Evolutionary conservation across 2,113 vertebrate genomes (phyloP), one percentile per base, ranked within the genome.

Genomic region (Xenopus laevis): DNA sequence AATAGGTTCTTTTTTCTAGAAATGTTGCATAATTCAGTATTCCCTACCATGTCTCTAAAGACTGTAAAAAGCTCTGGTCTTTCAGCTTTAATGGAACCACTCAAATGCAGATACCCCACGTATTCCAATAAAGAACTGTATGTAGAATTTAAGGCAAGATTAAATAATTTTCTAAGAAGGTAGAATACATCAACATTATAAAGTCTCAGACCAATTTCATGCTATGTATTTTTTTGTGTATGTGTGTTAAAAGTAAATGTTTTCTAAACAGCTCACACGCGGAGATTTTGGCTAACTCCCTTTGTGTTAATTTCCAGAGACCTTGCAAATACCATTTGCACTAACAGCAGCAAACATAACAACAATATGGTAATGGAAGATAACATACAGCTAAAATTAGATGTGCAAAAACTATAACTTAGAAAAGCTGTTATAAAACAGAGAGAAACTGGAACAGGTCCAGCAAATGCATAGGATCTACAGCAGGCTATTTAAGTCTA

Each of bases 321-420:
- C 74, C 74, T 77, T 57, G 67, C 74, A 77, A 70, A 69, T 69
- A 63, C 59, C 66, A 69, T 76, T 76, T 76, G 65, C 59, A 63
- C 66, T 77, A 77, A 77, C 66, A 64, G 66, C 70, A 64, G 59
- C 66, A 62, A 77, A 70, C 66, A 63, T 45, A 45, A 76, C 58
- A 76, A 69, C 74, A 70, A 69, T 62, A 76, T 57, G 66, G 59
- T 64, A 57, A 69, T 77, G 66, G 59, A 27, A 57, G 59, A 69
- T 77, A 77, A 77, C 66, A 77, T 67, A 77, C 20, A 27, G 74
- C 74, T 77, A 69, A 77, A 69, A 77, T 77, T 77, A 70, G 74
- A 64, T 52, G 68, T 55, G 67, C 74, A 77, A 64, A 70, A 68
- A 77, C 74, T 69, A 70, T 77, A 77, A 77, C 66, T 77, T 70